Conservation (phyloP, 2,113 vertebrate species). For the Calonectris borealis region DNA sequence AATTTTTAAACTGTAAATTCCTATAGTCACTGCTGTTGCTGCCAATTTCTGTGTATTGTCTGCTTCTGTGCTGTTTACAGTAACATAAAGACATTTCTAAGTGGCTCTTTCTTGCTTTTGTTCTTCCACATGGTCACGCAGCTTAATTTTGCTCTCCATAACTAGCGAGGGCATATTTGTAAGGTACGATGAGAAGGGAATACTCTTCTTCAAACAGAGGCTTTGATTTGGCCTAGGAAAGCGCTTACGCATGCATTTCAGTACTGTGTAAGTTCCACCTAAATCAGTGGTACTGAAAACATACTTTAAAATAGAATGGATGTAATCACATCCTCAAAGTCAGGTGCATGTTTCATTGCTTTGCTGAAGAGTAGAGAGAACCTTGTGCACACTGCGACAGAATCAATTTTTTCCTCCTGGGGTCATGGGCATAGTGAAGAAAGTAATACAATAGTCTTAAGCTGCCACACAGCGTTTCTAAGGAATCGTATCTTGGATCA, state of each 20-base stretch:
- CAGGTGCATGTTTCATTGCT: not conserved
- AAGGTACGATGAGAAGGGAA: not conserved
- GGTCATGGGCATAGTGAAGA: not conserved
- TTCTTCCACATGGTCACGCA: not conserved
- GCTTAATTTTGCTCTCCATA: not conserved
- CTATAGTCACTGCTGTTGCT: fast-evolving
- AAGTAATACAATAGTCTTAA: not conserved
- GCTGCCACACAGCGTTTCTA: not conserved
- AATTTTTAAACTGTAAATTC: not conserved
- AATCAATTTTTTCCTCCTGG: not conserved
- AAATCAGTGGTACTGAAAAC: not conserved
- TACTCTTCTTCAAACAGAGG: not conserved
- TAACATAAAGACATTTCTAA: not conserved
- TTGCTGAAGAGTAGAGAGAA: not conserved
- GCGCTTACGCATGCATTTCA: fast-evolving
- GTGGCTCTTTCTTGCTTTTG: not conserved
- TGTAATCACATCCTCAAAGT: not conserved
- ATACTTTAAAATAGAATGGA: not conserved
- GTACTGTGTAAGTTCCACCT: not conserved
- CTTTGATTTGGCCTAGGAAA: not conserved
- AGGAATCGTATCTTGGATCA: fast-evolving
- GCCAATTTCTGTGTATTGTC: not conserved
- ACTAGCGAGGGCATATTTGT: not conserved
- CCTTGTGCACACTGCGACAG: fast-evolving
- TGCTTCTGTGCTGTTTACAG: not conserved